phyloP scores from a whole-genome alignment of 2,113 vertebrate species.

The Vireo altiloquus region DNA sequence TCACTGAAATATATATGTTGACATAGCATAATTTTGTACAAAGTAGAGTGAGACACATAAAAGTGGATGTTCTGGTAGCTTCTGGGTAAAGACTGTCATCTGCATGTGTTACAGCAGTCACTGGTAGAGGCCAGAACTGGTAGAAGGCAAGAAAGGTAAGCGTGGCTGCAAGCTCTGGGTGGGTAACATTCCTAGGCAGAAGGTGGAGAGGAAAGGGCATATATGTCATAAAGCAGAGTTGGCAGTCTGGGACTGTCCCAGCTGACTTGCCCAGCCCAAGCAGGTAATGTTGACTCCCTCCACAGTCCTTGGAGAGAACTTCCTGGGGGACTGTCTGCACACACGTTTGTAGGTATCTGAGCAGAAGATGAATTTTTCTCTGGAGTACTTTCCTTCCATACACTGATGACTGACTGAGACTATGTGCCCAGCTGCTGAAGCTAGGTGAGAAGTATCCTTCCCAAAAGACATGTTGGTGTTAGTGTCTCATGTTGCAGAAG shows the following conservation, averaged over 20 bases:
- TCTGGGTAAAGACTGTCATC: background rate
- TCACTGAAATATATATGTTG: background rate
- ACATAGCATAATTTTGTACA: background rate
- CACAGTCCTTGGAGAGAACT: background rate
- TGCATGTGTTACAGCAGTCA: background rate
- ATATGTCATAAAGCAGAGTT: background rate
- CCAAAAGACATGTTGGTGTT: background rate
- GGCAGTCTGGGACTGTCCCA: background rate
- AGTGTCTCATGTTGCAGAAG: background rate
- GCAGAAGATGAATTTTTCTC: background rate
- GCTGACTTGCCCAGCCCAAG: background rate
- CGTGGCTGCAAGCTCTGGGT: accelerated
- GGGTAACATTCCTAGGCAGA: background rate
- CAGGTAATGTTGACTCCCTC: background rate
- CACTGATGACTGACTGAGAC: background rate
- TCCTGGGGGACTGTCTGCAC: background rate
- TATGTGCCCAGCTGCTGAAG: background rate
- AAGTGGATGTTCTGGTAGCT: background rate
- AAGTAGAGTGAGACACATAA: background rate
- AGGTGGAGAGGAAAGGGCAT: background rate
- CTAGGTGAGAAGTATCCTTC: background rate
- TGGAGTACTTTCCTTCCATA: background rate
- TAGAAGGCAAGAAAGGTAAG: background rate
- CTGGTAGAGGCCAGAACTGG: background rate
- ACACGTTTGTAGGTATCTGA: background rate